Conservation (phyloP, 2,113 vertebrate genomes). For the Platysternon megacephalum region DNA sequence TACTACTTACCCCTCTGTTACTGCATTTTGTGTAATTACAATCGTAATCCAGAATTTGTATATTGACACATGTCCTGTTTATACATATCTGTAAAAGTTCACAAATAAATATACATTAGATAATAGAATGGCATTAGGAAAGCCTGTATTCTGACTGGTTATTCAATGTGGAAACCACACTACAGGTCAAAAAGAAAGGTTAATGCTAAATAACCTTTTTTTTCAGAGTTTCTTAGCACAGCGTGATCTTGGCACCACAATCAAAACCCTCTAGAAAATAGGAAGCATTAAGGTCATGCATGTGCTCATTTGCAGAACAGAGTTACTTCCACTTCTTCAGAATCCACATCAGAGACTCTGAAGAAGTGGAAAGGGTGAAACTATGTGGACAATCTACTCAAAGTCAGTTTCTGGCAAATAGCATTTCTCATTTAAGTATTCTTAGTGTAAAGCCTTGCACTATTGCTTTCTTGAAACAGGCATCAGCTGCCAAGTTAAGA, state of each 20-base stretch:
- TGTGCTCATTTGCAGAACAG: not conserved
- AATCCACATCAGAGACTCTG: not conserved
- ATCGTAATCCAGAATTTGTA: not conserved
- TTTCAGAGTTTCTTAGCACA: too few relatives aligned
- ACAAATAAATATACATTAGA: not conserved
- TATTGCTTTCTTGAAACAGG: not conserved
- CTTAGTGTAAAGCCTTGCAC: not conserved
- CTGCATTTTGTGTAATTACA: not conserved
- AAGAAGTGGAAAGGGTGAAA: not conserved
- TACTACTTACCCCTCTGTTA: not conserved
- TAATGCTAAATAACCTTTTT: too few relatives aligned
- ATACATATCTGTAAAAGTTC: not conserved
- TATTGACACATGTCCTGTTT: not conserved
- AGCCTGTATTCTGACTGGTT: not conserved
- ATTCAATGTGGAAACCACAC: not conserved
- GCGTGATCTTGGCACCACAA: too few relatives aligned
- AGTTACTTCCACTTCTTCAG: not conserved
- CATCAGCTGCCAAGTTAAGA: not conserved
- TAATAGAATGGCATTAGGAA: not conserved
- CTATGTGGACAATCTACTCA: not conserved
- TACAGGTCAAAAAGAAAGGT: not conserved
- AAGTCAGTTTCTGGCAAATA: not conserved
- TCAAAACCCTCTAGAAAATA: not conserved
- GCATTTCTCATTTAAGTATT: not conserved
- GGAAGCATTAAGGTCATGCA: not conserved